Evolutionary conservation across 1,140 invertebrate species (phyloP).

Genomic region (Palaemon carinicauda): DNA sequence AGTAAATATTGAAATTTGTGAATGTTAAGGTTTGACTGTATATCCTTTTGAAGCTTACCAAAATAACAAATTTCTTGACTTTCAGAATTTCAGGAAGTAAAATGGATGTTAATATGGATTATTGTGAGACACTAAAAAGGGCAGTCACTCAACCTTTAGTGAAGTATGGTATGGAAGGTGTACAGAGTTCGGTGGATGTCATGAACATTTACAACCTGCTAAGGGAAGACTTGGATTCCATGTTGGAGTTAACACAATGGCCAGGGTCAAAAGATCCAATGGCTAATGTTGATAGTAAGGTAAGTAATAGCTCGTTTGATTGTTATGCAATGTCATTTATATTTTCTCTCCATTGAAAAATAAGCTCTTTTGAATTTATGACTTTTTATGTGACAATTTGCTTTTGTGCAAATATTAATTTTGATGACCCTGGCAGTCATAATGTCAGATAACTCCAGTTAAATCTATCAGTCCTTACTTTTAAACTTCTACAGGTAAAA

Average conservation of each 20-base stretch:
- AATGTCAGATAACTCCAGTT: too few species aligned
- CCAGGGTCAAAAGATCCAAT: conserved; percentile 79
- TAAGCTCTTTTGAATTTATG: too few species aligned
- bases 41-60: too few species aligned
- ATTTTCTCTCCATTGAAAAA: background rate
- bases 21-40: too few species aligned
- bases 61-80: too few species aligned
- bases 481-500: conserved; percentile 74
- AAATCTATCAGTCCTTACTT: too few species aligned
- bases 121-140: conserved; percentile 77
- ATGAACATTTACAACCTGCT: conserved; percentile 84
- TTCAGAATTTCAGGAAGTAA: conserved; percentile 78
- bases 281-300: conserved; percentile 80
- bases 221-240: conserved; percentile 88
- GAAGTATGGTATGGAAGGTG: conserved; percentile 75
- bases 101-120: conserved; percentile 83
- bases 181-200: conserved; percentile 76
- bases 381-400: background rate
- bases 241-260: conserved; percentile 87
- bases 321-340: background rate
- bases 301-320: conserved; percentile 63
- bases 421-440: too few species aligned
- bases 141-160: conserved; percentile 79
- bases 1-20: too few species aligned
- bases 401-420: background rate